These are phyloP conservation scores for Hippolais icterina DNA, from an alignment of 2,113 vertebrate species.

Conservation along the genomic window DNA sequence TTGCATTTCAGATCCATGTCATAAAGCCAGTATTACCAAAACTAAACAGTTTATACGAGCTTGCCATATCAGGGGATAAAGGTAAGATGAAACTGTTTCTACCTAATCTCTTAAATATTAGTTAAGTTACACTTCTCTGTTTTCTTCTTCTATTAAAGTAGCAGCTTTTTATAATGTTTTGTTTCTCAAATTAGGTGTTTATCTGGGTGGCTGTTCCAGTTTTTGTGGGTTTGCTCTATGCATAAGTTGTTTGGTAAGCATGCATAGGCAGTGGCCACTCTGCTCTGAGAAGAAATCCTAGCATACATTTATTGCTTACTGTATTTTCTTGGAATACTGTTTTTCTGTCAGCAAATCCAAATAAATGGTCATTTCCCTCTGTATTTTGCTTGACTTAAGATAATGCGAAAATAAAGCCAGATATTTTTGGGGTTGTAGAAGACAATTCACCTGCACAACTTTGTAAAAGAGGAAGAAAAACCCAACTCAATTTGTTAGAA, in stretches of 20 bases:
- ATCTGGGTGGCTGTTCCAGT: not conserved
- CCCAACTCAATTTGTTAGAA: not conserved
- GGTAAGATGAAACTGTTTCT: conserved; percentile 65
- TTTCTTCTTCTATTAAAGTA: not conserved
- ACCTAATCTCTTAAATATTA: not conserved
- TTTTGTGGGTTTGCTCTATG: not conserved
- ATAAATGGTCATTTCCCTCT: not conserved
- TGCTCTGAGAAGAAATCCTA: not conserved
- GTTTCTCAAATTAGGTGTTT: not conserved
- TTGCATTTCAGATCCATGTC: conserved; percentile 86
- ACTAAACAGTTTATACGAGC: conserved; percentile 85
- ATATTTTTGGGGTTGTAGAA: not conserved
- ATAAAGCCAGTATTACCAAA: conserved; percentile 92
- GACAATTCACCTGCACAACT: not conserved
- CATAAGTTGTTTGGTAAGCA: not conserved
- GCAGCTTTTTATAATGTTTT: not conserved
- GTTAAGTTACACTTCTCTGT: not conserved
- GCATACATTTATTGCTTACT: not conserved
- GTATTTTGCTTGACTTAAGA: not conserved
- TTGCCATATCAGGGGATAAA: conserved; percentile 72
- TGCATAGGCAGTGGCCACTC: not conserved
- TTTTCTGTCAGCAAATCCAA: not conserved
- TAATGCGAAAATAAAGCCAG: not conserved
- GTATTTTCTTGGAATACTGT: fast-evolving
- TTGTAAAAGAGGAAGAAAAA: not conserved